phyloP scores from a whole-genome alignment of 2,113 vertebrate genomes.

The Cyprinodon tularosa region DNA sequence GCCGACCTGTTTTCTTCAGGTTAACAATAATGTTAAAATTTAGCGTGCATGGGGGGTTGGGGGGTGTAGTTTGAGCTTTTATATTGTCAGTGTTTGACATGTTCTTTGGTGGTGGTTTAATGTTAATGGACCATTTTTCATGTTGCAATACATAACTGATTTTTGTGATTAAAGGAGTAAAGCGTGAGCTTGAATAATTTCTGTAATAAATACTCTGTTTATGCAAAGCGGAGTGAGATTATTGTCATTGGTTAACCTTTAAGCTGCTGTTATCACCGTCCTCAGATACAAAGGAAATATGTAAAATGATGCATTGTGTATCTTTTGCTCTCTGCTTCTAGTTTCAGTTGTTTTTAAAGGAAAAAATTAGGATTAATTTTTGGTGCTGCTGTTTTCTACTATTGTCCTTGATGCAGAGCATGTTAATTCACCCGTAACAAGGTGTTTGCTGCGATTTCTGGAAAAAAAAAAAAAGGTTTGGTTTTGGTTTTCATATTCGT shows the following conservation, averaged over 20 bases:
- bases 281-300: neutral
- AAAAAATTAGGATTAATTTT: neutral
- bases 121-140: slow-evolving; percentile 26
- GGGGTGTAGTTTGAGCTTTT: slow-evolving; percentile 19
- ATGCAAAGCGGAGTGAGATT: neutral
- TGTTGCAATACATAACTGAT: neutral
- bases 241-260: neutral
- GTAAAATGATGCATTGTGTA: neutral
- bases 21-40: slow-evolving; percentile 33
- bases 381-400: neutral
- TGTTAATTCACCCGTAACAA: neutral
- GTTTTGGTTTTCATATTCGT: neutral
- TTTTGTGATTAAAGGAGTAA: slow-evolving; percentile 18
- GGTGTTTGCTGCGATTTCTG: no score
- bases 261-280: neutral
- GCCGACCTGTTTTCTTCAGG: slow-evolving; percentile 52
- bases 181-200: slow-evolving; percentile 20
- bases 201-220: neutral
- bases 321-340: neutral
- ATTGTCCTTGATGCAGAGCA: no score
- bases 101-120: slow-evolving; percentile 26
- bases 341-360: neutral
- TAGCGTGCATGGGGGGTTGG: neutral
- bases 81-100: slow-evolving; percentile 7
- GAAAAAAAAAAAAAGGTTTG: no score